Conservation (phyloP, 2,888 invertebrate species). For the Coelinius sp. region DNA sequence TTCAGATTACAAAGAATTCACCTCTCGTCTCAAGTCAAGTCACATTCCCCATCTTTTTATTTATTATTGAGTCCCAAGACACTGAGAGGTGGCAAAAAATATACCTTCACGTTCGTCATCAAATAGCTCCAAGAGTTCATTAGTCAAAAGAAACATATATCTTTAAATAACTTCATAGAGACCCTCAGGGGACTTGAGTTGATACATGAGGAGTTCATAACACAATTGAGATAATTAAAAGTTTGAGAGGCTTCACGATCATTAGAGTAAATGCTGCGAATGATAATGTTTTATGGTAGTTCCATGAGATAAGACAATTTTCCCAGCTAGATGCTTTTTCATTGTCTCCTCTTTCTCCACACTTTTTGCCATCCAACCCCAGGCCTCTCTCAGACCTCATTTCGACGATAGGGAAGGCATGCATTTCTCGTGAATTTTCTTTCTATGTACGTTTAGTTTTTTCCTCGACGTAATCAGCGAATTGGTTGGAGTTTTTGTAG, state of each 20-base stretch:
- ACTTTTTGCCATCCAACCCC: neutral
- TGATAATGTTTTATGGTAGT: conserved; percentile 17
- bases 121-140: neutral
- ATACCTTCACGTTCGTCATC: neutral
- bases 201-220: conserved; percentile 5
- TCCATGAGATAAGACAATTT: conserved; percentile 34
- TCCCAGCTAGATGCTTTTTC: conserved; percentile 21
- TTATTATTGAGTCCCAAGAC: neutral
- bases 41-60: neutral
- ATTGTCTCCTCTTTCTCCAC: neutral
- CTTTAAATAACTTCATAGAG: neutral
- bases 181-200: neutral
- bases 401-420: conserved; percentile 40
- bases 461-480: conserved; percentile 43
- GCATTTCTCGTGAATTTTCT: conserved; percentile 43
- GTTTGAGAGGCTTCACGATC: neutral
- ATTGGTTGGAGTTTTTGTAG: conserved; percentile 22
- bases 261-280: conserved; percentile 3
- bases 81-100: neutral
- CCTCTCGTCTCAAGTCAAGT: neutral
- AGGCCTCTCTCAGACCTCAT: conserved; percentile 27
- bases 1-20: too few relatives aligned
- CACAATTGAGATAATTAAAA: neutral
- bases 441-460: conserved; percentile 30
- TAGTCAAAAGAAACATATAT: neutral